Evolutionary conservation across 2,888 invertebrate genomes (phyloP).

Genomic region (Pristionchus fissidentatus): DNA sequence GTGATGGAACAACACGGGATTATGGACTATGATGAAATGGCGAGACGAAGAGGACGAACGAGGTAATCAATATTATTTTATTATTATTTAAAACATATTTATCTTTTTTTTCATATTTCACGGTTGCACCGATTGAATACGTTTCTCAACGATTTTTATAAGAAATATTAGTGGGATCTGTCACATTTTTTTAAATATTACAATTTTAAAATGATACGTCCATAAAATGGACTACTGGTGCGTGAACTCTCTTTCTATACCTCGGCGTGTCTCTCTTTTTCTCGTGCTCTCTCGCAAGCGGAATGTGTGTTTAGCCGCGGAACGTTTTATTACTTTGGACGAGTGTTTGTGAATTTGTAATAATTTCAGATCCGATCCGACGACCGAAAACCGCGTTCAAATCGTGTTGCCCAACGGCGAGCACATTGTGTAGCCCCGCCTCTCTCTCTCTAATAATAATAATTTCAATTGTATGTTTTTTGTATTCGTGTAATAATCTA

Average conservation of each 20-base stretch:
- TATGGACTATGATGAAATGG: conserved; percentile 56
- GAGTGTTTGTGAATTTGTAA: not conserved
- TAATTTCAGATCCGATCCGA: conserved; percentile 40
- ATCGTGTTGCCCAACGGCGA: conserved; percentile 44
- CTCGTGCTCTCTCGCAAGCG: no score
- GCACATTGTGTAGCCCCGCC: conserved; percentile 12
- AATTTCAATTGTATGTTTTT: conserved; percentile 2
- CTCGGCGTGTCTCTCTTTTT: no score
- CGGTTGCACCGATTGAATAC: not conserved
- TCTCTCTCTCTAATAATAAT: not conserved
- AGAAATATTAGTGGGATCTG: not conserved
- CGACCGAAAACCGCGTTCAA: conserved; percentile 9
- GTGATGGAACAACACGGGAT: conserved; percentile 59
- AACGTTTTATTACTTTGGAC: not conserved
- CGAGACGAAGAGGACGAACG: conserved; percentile 14
- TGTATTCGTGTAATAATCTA: conserved; percentile 27
- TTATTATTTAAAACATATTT: no score
- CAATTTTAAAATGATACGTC: no score
- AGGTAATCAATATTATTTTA: not conserved
- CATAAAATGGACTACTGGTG: no score
- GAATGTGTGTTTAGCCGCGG: no score
- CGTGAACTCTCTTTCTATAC: no score
- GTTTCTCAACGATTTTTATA: not conserved
- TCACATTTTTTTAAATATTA: no score
- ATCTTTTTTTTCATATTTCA: conserved; percentile 42